Evolutionary conservation across 2,113 vertebrate species (phyloP).

Genomic region (Megaceryle maxima): DNA sequence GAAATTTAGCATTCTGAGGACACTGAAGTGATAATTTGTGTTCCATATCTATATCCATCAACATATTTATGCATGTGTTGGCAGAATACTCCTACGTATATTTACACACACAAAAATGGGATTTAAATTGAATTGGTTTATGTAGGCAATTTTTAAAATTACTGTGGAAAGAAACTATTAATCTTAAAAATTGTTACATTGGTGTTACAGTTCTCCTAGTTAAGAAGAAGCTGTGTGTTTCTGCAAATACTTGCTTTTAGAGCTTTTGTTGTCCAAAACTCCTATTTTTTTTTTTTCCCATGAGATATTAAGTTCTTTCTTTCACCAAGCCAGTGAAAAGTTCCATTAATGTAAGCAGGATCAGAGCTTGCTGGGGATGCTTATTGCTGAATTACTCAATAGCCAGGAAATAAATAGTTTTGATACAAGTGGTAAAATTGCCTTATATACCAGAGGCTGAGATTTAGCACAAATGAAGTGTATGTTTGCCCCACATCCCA

Average conservation of each 20-base stretch:
- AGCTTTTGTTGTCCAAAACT: not conserved
- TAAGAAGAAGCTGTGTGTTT: not conserved
- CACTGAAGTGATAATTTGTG: not conserved
- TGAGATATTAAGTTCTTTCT: not conserved
- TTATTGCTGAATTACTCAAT: not conserved
- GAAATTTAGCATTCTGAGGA: not conserved
- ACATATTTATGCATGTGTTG: not conserved
- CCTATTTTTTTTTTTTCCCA: not conserved
- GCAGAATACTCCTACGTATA: fast-evolving
- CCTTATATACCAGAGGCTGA: not conserved
- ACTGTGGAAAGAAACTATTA: not conserved
- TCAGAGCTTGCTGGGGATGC: not conserved
- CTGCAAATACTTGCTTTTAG: not conserved
- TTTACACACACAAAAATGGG: not conserved
- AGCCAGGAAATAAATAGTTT: not conserved
- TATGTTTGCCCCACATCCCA: not conserved
- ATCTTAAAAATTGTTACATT: not conserved
- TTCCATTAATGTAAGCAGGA: not conserved
- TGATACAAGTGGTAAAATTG: not conserved
- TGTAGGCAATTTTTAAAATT: not conserved
- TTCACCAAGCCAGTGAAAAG: not conserved
- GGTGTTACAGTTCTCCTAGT: not conserved
- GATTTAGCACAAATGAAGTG: not conserved
- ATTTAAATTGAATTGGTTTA: not conserved
- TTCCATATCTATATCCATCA: not conserved